These are phyloP conservation scores for Spodoptera littoralis DNA, from an alignment of 2,888 invertebrate species.

Conservation along the genomic window DNA sequence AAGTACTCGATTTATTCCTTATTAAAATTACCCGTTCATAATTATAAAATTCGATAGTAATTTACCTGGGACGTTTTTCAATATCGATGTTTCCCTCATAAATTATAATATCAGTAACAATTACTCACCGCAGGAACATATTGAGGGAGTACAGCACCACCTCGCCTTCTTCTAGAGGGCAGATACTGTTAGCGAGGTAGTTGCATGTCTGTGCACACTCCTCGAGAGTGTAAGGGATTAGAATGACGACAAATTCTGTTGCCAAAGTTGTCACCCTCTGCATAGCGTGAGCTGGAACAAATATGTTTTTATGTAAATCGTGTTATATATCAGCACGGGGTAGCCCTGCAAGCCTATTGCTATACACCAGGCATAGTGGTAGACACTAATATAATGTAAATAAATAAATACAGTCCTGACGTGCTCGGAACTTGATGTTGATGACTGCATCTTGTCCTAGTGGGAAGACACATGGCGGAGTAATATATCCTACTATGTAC, in stretches of 20 bases:
- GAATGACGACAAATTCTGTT: constrained; percentile 52
- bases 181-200: constrained; percentile 66
- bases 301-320: not conserved
- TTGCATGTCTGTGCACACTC: constrained; percentile 63
- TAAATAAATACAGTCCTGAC: constrained; percentile 53
- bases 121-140: constrained; percentile 64
- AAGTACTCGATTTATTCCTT: no score
- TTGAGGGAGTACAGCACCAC: constrained; percentile 48
- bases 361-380: no score
- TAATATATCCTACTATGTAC: constrained; percentile 59
- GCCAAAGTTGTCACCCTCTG: constrained; percentile 63
- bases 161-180: constrained; percentile 36
- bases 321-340: no score
- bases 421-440: constrained; percentile 62
- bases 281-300: constrained; percentile 61
- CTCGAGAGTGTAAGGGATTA: constrained; percentile 47
- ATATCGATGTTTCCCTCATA: no score
- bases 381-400: no score
- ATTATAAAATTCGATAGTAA: no score
- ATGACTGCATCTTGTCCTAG: constrained; percentile 60
- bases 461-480: constrained; percentile 63
- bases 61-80: no score
- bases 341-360: no score
- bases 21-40: no score
- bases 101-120: not conserved